These are phyloP conservation scores for Ectemnius continuus DNA, from an alignment of 2,888 invertebrate genomes.

Conservation along the genomic window DNA sequence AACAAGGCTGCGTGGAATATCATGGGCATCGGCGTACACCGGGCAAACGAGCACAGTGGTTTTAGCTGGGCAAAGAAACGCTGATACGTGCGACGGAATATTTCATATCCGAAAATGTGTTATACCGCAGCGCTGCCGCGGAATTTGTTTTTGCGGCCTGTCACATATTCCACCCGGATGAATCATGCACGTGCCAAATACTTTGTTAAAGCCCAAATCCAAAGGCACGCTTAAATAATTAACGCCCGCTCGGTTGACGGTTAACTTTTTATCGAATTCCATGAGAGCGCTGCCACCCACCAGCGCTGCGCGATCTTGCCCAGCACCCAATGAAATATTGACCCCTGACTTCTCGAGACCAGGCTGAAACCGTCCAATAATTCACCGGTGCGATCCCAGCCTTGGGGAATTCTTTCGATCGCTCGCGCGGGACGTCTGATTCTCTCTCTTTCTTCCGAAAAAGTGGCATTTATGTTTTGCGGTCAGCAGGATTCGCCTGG, in stretches of 20 bases:
- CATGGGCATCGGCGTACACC: constrained; percentile 8
- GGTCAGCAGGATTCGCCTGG: too few relatives aligned
- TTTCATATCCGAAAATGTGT: constrained; percentile 37
- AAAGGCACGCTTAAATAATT: constrained; percentile 52
- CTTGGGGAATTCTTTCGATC: too few relatives aligned
- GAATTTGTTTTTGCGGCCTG: constrained; percentile 41
- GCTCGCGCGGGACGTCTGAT: too few relatives aligned
- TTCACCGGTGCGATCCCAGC: too few relatives aligned
- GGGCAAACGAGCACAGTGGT: too few relatives aligned
- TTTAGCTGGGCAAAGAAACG: constrained; percentile 24
- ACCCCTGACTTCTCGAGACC: constrained; percentile 19
- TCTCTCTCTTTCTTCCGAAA: too few relatives aligned
- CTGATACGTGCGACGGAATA: constrained; percentile 43
- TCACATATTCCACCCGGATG: constrained; percentile 30
- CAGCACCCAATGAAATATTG: constrained; percentile 22
- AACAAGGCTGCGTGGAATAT: constrained; percentile 1
- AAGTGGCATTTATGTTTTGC: too few relatives aligned
- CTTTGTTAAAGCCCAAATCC: constrained; percentile 43
- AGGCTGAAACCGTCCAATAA: constrained; percentile 1
- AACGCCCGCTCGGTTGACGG: constrained; percentile 31
- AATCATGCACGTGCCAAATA: constrained; percentile 35
- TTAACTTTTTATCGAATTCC: constrained; percentile 47
- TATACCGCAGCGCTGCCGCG: constrained; percentile 41
- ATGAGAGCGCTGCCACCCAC: constrained; percentile 5
- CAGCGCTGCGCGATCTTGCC: constrained; percentile 3